Evolutionary conservation across 2,113 vertebrate genomes (phyloP), one percentile per base, ranked within the genome.

Genomic region (Halcyon senegalensis): DNA sequence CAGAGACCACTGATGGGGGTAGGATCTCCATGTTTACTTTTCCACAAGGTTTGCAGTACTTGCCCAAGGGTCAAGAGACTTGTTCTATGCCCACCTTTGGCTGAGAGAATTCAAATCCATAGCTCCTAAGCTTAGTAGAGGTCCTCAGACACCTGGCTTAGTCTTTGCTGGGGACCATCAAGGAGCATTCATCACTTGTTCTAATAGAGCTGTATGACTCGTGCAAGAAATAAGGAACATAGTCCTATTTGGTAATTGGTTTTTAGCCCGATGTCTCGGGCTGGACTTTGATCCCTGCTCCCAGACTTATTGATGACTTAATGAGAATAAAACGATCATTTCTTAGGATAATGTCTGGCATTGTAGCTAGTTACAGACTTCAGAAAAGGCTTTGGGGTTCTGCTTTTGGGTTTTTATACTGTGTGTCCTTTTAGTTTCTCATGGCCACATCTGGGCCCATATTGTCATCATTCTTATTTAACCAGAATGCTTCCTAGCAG

Each of bases 1-100:
- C 39, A 48, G 31, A 0, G 55, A 1, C 5, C 39, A 1, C 9
- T 64, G 35, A 8, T 28, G 28, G 5, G 35, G 9, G 13, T 21
- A 17, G 44, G 18, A 37, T 76, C 80, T 77, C 59, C 18, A 5
- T 13, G 44, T 48, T 35, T 39, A 1, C 50, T 77, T 88, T 73
- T 77, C 66, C 31, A 6, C 9, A 3, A 33, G 13, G 13, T 69
- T 78, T 78, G 58, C 39, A 13, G 31, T 35, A 28, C 18, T 88
- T 83, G 9, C 25, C 25, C 43, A 48, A 46, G 30, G n/a, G 37
- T 21, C 8, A 35, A 44, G 55, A 59, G 72, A 8, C 9, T 37
- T 72, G 5, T 67, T 78, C 25, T 44, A 4, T 1, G 4, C 7
- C 11, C 15, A 5, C 6, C 59, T 43, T 85, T 53, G n/a, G 17